Evolutionary conservation across 2,888 invertebrate species (phyloP), one percentile per base, ranked within the genome.

Genomic region (Drymonia ruficornis): DNA sequence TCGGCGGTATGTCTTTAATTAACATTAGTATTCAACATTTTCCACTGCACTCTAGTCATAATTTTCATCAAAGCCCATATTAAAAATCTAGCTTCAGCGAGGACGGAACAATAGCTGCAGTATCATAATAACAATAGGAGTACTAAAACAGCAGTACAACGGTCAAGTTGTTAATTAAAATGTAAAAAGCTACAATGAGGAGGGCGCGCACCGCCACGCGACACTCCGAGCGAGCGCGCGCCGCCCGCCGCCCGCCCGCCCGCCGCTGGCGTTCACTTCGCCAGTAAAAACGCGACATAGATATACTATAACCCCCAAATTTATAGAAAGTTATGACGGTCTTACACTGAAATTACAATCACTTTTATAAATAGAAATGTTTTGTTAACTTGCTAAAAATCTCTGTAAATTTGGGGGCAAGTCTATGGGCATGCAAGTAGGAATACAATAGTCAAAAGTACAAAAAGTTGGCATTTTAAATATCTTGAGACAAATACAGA

Each of bases 91-190:
- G 13, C n/a, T n/a, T n/a, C 36, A 36, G n/a, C 13, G n/a, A 36
- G 2, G 9, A 3, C 40, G 9, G 40, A 40, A 40, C 40, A 40
- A 40, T 40, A 15, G 8, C 9, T 40, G 8, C 40, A 40, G 3
- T 16, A 40, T 40, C 7, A 16, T 16, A 16, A 40, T 40, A 40
- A 40, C 40, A 40, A 40, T 2, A 16, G 16, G 13, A 23, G 23
- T 19, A 44, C 23, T 23, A 44, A n/a, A 23, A 18, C n/a, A 11
- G 1, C 1, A 1, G 1, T n/a, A 44, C 44, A 44, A 12, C 6
- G 44, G 23, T 23, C 44, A 28, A 46, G 46, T 29, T 46, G 8
- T 46, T 46, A 46, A 46, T 46, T 46, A 46, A 46, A 46, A 46
- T 29, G 46, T 46, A 46, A 46, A 46, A 46, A 29, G 46, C 29